Evolutionary conservation across 1,140 invertebrate species (phyloP).

Genomic region (Drusus annulatus): DNA sequence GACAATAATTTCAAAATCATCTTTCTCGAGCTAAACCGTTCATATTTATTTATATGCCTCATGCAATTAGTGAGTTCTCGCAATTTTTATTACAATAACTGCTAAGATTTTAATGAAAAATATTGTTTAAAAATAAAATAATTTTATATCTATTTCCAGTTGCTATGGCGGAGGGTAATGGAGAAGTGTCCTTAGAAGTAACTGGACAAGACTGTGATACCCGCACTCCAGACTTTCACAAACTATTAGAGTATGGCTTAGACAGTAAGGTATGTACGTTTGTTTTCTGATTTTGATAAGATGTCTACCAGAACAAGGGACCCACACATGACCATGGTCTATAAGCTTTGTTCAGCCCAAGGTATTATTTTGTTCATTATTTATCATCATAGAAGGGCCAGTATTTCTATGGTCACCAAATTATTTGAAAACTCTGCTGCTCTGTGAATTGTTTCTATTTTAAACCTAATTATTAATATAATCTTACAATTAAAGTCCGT

Average conservation of each 20-base stretch:
- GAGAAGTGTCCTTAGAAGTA: constrained; percentile 86
- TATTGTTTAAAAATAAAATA: neutral
- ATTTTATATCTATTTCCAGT: constrained; percentile 48
- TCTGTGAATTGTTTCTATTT: no score
- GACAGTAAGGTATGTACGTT: constrained; percentile 82
- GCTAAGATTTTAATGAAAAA: neutral
- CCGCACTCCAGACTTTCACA: constrained; percentile 89
- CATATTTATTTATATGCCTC: constrained; percentile 31
- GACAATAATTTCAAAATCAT: constrained; percentile 5
- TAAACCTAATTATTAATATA: no score
- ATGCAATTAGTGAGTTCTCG: constrained; percentile 28
- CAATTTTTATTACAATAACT: no score
- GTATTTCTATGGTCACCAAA: no score
- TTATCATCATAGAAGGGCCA: no score
- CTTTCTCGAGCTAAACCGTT: constrained; percentile 12
- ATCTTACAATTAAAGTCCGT: no score
- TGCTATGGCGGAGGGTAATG: constrained; percentile 91
- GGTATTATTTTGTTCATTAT: no score
- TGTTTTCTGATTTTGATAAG: constrained; percentile 44
- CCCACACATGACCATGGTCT: no score
- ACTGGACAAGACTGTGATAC: constrained; percentile 82
- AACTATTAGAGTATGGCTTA: constrained; percentile 93
- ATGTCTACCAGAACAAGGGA: no score
- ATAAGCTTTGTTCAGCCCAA: no score
- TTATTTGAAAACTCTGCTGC: no score